These are phyloP conservation scores for Glandiceps talaboti DNA, from an alignment of 53 echinoderm and acorn worm species.

Conservation along the genomic window DNA sequence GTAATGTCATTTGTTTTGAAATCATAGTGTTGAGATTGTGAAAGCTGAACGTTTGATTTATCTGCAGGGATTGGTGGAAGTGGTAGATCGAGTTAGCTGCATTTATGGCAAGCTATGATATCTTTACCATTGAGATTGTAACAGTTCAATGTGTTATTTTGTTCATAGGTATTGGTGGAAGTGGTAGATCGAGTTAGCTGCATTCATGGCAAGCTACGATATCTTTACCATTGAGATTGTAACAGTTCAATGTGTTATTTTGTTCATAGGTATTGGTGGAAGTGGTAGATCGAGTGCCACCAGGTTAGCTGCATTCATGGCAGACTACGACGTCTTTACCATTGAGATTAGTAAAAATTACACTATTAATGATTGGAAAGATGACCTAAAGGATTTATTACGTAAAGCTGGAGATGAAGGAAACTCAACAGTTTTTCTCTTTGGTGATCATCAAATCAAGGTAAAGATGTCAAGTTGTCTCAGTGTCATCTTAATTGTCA, in stretches of 20 bases:
- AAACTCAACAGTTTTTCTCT: slow-evolving; percentile 65
- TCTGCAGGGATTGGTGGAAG: slow-evolving; percentile 95
- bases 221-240: slow-evolving; percentile 87
- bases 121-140: slow-evolving; percentile 91
- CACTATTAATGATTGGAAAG: slow-evolving; percentile 80
- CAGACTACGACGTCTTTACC: slow-evolving; percentile 75
- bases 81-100: slow-evolving; percentile 86
- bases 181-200: slow-evolving; percentile 86
- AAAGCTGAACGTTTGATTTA: too few relatives aligned
- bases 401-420: slow-evolving; percentile 91
- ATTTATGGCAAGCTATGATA: slow-evolving; percentile 86
- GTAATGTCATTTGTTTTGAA: too few relatives aligned
- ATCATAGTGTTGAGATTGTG: too few relatives aligned
- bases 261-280: slow-evolving; percentile 69
- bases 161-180: slow-evolving; percentile 98
- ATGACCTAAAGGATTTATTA: slow-evolving; percentile 72
- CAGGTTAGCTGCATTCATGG: slow-evolving; percentile 81
- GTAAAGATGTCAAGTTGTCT: too few relatives aligned
- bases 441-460: slow-evolving; percentile 97
- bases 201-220: slow-evolving; percentile 92
- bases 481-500: too few relatives aligned
- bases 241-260: too few relatives aligned
- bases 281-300: slow-evolving; percentile 89
- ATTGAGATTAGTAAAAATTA: slow-evolving; percentile 96
- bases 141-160: too few relatives aligned